These are phyloP conservation scores for Tribolium castaneum DNA, from an alignment of 1,140 invertebrate genomes.

Conservation along the genomic window DNA sequence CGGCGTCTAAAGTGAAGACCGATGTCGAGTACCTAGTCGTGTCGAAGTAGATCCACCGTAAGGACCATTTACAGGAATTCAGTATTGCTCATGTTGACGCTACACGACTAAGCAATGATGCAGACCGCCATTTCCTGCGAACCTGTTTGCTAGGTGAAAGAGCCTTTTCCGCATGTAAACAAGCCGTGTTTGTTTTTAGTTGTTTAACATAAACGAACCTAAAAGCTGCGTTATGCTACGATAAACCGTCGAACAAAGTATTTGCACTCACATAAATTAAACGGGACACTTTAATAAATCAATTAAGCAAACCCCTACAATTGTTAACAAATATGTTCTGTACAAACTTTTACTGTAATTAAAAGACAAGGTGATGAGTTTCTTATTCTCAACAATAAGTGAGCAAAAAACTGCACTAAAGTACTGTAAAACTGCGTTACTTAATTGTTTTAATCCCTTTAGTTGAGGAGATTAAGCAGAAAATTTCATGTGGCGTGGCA, in stretches of 20 bases:
- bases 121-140: conserved; percentile 23
- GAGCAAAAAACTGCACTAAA: too few relatives aligned
- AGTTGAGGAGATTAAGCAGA: background rate
- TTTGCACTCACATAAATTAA: conserved; percentile 27
- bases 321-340: too few relatives aligned
- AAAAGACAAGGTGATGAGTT: too few relatives aligned
- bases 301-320: conserved; percentile 12
- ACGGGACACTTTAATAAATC: background rate
- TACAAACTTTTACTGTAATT: too few relatives aligned
- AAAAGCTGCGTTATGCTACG: background rate
- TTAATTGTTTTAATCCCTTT: background rate
- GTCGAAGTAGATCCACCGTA: conserved; percentile 27
- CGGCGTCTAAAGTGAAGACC: conserved; percentile 33
- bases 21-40: conserved; percentile 29
- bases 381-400: too few relatives aligned
- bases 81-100: conserved; percentile 31
- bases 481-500: background rate
- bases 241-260: background rate
- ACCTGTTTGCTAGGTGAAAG: conserved; percentile 27
- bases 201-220: conserved; percentile 12
- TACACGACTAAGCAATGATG: conserved; percentile 29
- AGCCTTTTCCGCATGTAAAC: conserved; percentile 34
- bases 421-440: background rate
- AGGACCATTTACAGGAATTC: conserved; percentile 31
- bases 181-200: conserved; percentile 25